phyloP scores from a whole-genome alignment of 2,797 vertebrate genomes.

The Lutjanus campechanus region DNA sequence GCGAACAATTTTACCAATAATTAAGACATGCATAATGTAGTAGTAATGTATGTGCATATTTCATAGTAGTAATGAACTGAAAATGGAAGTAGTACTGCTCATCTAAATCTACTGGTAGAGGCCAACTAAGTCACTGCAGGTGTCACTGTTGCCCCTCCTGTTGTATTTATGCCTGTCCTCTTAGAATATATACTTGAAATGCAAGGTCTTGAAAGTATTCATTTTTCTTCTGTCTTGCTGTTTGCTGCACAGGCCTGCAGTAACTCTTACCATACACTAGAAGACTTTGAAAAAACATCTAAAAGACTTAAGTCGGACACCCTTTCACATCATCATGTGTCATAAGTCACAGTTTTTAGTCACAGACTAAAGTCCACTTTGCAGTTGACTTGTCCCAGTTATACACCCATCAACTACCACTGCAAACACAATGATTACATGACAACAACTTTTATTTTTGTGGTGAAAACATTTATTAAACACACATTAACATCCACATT shows the following conservation, averaged over 20 bases:
- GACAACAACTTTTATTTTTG: slow-evolving; percentile 41
- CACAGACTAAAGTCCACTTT: not conserved
- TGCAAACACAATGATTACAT: slow-evolving; percentile 26
- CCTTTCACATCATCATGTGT: too few relatives aligned
- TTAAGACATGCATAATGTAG: too few relatives aligned
- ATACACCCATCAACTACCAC: not conserved
- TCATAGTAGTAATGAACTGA: not conserved
- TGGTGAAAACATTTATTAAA: slow-evolving; percentile 87
- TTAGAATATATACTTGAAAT: not conserved
- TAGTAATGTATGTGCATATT: not conserved
- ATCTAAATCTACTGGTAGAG: slow-evolving; percentile 1
- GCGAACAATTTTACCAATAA: not conserved
- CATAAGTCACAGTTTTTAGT: too few relatives aligned
- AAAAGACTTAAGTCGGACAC: too few relatives aligned
- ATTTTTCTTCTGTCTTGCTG: not conserved
- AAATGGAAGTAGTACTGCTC: not conserved
- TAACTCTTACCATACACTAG: too few relatives aligned
- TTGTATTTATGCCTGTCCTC: not conserved
- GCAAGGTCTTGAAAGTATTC: not conserved
- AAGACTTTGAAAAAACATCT: too few relatives aligned
- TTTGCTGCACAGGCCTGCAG: not conserved
- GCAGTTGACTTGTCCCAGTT: not conserved
- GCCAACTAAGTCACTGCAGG: slow-evolving; percentile 67
- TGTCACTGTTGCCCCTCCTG: slow-evolving; percentile 77
- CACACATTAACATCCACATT: slow-evolving; percentile 80